These are phyloP conservation scores for Drosophila putrida DNA, from an alignment of 2,888 invertebrate genomes.

Conservation along the genomic window DNA sequence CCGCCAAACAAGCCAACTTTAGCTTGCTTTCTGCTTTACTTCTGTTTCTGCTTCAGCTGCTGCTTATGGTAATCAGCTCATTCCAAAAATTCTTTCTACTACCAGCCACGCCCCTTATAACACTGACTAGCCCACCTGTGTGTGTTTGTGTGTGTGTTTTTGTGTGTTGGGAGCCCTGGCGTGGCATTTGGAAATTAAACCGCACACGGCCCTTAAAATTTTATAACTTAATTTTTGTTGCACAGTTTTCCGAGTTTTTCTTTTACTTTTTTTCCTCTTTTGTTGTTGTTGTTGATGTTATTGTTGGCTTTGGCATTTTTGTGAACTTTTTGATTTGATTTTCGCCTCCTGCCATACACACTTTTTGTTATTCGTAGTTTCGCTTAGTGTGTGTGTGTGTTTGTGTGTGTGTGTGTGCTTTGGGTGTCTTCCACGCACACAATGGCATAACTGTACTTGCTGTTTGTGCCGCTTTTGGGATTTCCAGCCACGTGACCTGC, in stretches of 20 bases:
- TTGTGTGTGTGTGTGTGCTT: conserved; percentile 24
- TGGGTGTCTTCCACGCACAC: conserved; percentile 32
- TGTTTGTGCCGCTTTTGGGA: conserved; percentile 9
- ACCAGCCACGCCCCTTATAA: conserved; percentile 45
- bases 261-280: neutral
- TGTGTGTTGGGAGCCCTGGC: conserved; percentile 46
- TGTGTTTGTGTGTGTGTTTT: conserved; percentile 47
- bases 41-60: conserved; percentile 33
- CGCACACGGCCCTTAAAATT: conserved; percentile 77
- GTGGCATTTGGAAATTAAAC: conserved; percentile 79
- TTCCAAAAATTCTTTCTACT: conserved; percentile 40
- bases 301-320: conserved; percentile 71
- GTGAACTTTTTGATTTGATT: conserved; percentile 81
- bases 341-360: conserved; percentile 41
- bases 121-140: conserved; percentile 59
- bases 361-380: conserved; percentile 28
- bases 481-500: conserved; percentile 44
- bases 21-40: conserved; percentile 11
- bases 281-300: conserved; percentile 13
- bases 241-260: conserved; percentile 38
- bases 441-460: conserved; percentile 2
- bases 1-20: conserved; percentile 14
- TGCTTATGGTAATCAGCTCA: conserved; percentile 76
- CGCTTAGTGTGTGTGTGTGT: conserved; percentile 9
- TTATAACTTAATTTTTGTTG: conserved; percentile 75